These are phyloP conservation scores for Dendrolimus pini DNA, from an alignment of 2,888 invertebrate genomes.

Conservation along the genomic window DNA sequence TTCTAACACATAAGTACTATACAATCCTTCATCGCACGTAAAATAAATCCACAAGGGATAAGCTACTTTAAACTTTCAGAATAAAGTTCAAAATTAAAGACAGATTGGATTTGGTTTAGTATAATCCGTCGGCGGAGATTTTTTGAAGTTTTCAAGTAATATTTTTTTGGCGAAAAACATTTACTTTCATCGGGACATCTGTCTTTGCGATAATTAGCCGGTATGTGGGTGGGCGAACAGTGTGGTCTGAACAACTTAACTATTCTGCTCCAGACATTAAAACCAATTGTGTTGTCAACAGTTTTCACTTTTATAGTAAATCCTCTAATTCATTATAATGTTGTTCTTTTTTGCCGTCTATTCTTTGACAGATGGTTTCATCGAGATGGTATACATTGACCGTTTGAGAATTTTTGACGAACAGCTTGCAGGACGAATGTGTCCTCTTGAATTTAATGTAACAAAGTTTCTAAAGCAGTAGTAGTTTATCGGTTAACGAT, in stretches of 20 bases:
- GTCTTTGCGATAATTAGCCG: conserved; percentile 57
- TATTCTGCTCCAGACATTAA: conserved; percentile 30
- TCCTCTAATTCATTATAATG: neutral
- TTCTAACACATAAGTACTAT: too few species aligned
- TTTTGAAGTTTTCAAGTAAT: conserved; percentile 57
- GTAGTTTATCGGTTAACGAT: too few species aligned
- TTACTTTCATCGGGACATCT: conserved; percentile 66
- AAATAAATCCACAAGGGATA: too few species aligned
- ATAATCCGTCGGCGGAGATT: conserved; percentile 70
- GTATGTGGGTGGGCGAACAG: conserved; percentile 53
- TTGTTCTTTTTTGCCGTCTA: neutral
- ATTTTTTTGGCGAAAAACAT: conserved; percentile 51
- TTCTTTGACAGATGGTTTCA: neutral
- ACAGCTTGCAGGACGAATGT: too few species aligned
- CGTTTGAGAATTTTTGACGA: too few species aligned
- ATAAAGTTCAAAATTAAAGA: conserved; percentile 6
- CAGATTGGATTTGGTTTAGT: conserved; percentile 6
- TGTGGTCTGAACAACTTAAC: conserved; percentile 25
- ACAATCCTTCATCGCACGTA: too few species aligned
- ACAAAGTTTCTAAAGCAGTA: too few species aligned
- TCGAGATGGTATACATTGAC: neutral
- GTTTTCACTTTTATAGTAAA: neutral
- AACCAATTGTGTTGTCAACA: conserved; percentile 13
- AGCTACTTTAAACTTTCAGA: conserved; percentile 1
- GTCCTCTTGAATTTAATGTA: too few species aligned